phyloP scores from a whole-genome alignment of 1,140 invertebrate genomes.

The Trichonephila inaurata region DNA sequence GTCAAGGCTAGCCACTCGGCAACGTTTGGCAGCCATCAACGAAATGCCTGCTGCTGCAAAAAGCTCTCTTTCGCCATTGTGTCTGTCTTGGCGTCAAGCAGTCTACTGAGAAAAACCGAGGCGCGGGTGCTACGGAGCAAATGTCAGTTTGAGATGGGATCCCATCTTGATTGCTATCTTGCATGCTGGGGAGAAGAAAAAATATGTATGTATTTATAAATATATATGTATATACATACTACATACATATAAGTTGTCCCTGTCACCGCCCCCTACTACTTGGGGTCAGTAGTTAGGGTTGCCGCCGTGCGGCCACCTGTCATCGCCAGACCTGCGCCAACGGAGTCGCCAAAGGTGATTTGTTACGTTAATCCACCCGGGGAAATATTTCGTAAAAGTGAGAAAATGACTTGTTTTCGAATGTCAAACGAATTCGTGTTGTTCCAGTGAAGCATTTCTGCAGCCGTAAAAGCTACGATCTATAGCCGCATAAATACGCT shows the following conservation, averaged over 20 bases:
- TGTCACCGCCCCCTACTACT: conserved; percentile 57
- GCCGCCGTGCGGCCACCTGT: background rate
- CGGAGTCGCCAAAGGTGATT: background rate
- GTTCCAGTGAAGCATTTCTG: no score
- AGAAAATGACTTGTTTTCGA: background rate
- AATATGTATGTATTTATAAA: conserved; percentile 42
- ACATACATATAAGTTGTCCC: conserved; percentile 33
- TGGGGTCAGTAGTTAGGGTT: conserved; percentile 56
- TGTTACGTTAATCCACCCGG: background rate
- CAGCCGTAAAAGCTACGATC: background rate
- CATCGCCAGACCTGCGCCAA: conserved; percentile 37
- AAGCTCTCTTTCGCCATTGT: conserved; percentile 41
- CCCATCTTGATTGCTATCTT: conserved; percentile 5
- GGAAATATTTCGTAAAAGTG: background rate
- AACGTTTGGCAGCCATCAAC: background rate
- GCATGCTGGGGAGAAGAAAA: background rate
- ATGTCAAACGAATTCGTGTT: background rate
- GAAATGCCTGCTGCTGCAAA: conserved; percentile 26
- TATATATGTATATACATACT: conserved; percentile 50
- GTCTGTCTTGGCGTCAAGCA: conserved; percentile 54
- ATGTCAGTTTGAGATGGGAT: background rate
- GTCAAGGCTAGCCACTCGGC: conserved; percentile 47
- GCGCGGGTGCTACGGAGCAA: background rate
- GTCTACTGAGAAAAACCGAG: conserved; percentile 34
- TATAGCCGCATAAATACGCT: background rate